Evolutionary conservation across 2,888 invertebrate genomes (phyloP), one percentile per base, ranked within the genome.

Genomic region (Catotricha subobsoleta): DNA sequence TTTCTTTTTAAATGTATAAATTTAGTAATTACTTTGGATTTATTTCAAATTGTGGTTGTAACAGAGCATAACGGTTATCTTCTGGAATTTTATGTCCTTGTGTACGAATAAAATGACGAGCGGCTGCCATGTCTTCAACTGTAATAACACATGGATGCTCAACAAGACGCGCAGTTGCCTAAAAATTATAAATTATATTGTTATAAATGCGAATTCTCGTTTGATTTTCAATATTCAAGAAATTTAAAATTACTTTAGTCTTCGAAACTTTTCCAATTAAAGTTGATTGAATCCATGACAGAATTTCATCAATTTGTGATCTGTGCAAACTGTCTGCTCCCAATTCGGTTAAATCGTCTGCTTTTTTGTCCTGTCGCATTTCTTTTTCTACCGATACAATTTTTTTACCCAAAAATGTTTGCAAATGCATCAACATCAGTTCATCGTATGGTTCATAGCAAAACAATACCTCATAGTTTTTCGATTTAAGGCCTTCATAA

Each of bases 361-460:
- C 62, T 19, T 71, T 67, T 36, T 72, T 69, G 52, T 79, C 78
- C 48, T 78, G 74, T 40, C 82, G 72, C 78, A 90, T 81, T 61
- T 92, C 92, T 55, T 88, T 92, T 62, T 97, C 97, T 1, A 91
- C 86, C 0, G 94, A 92, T 3, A 81, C 75, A 6, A 98, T 66
- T 44, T 69, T 67, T 50, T 75, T 70, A 36, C 75, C 74, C 47
- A 77, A 77, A 58, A 83, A 97, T 47, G 54, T 53, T 3, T 77
- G 75, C 42, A 95, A 63, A 53, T 94, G 91, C 71, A 91, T 75
- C 16, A 97, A 65, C 3, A 94, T 90, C 40, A 97, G 66, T 61
- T 97, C 97, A 59, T 98, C 97, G 52, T 94, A 92, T n/a, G 87
- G 80, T 56, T 97, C 95, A 53, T 87, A 94, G 54, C 94, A 88